Evolutionary conservation across 2,797 vertebrate genomes (phyloP).

Genomic region (Scomberomorus guttatus): DNA sequence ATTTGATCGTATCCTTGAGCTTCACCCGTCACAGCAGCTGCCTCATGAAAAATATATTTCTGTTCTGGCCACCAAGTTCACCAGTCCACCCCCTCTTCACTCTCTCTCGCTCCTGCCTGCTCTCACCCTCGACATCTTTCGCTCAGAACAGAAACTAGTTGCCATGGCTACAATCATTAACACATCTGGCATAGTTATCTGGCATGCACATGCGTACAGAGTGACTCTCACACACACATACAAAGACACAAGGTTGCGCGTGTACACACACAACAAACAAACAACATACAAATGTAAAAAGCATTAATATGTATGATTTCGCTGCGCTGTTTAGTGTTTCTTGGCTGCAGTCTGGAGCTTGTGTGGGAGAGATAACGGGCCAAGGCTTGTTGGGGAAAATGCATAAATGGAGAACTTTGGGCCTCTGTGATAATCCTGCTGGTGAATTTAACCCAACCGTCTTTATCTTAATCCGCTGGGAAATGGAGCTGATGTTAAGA

Average conservation of each 20-base stretch:
- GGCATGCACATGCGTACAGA: conserved; percentile 44
- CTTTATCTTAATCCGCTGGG: conserved; percentile 56
- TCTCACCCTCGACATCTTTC: conserved; percentile 71
- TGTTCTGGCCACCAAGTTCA: conserved; percentile 77
- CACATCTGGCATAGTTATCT: conserved; percentile 85
- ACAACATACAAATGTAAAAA: conserved; percentile 34
- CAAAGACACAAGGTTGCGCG: neutral
- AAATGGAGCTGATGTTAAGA: conserved; percentile 37
- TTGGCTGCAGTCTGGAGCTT: conserved; percentile 60
- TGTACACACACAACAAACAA: conserved; percentile 26
- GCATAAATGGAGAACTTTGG: conserved; percentile 57
- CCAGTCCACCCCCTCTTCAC: conserved; percentile 63
- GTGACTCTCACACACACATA: conserved; percentile 12
- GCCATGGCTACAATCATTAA: conserved; percentile 87
- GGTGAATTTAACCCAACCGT: conserved; percentile 52
- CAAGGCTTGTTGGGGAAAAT: conserved; percentile 54
- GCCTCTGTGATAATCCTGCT: conserved; percentile 63
- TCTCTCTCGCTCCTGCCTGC: conserved; percentile 32
- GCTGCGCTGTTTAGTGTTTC: conserved; percentile 37
- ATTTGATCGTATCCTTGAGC: conserved; percentile 78
- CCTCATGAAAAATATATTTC: conserved; percentile 84
- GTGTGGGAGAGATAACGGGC: conserved; percentile 66
- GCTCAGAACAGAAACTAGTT: conserved; percentile 79
- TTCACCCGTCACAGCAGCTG: conserved; percentile 68
- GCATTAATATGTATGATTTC: conserved; percentile 62